Evolutionary conservation across 2,113 vertebrate species (phyloP).

Genomic region (Colossoma macropomum): DNA sequence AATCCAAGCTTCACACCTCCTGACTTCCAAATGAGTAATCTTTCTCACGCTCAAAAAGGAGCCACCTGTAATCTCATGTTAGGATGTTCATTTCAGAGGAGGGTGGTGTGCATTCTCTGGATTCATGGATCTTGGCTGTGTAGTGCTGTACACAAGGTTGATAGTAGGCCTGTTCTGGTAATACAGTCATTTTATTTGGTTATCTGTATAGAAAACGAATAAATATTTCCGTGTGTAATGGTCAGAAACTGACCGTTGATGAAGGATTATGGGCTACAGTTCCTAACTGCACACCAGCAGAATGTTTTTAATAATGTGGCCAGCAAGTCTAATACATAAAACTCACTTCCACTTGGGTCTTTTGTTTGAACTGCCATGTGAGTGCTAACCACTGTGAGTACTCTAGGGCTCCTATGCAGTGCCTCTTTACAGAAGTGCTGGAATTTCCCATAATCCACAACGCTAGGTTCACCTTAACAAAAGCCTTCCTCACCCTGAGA

Average conservation of each 20-base stretch:
- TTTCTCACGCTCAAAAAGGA: neutral
- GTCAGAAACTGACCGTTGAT: too few species aligned
- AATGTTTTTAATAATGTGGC: too few species aligned
- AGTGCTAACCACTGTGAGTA: slow-evolving; percentile 56
- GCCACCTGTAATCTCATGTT: neutral
- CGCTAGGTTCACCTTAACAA: neutral
- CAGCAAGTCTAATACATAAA: too few species aligned
- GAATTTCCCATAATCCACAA: slow-evolving; percentile 55
- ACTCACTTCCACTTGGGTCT: neutral
- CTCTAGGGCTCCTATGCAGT: slow-evolving; percentile 38
- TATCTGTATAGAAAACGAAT: too few species aligned
- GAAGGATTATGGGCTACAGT: too few species aligned
- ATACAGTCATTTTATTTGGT: too few species aligned
- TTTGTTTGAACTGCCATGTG: slow-evolving; percentile 42
- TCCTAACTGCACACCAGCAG: too few species aligned
- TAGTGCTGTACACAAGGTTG: too few species aligned
- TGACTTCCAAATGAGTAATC: neutral
- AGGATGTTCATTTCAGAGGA: neutral
- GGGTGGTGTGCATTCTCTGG: neutral
- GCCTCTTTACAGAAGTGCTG: slow-evolving; percentile 33
- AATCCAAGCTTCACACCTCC: neutral
- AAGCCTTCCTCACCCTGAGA: neutral
- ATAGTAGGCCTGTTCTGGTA: neutral
- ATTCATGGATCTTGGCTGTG: neutral
- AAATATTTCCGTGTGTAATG: too few species aligned